Evolutionary conservation across 2,113 vertebrate genomes (phyloP).

Genomic region (Fulica atra): DNA sequence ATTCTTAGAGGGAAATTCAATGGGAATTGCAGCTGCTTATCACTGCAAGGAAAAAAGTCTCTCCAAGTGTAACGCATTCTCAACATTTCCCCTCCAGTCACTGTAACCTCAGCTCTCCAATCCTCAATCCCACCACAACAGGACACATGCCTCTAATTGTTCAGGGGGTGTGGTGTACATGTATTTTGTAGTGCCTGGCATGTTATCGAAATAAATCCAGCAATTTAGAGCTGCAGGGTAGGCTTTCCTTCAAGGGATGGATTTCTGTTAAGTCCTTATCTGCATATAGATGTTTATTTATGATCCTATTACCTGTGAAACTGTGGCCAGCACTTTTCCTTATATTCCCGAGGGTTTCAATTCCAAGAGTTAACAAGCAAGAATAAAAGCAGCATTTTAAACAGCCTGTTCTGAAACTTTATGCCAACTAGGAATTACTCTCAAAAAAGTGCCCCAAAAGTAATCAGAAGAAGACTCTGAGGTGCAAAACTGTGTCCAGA

Average conservation of each 20-base stretch:
- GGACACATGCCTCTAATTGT: not conserved
- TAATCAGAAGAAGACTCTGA: not conserved
- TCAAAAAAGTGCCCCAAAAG: not conserved
- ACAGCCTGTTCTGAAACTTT: not conserved
- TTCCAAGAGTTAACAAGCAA: constrained; percentile 27
- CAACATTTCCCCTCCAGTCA: not conserved
- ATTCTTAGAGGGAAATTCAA: not conserved
- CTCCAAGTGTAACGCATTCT: not conserved
- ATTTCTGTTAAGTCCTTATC: constrained; percentile 45
- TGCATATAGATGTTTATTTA: constrained; percentile 58
- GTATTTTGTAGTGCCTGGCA: not conserved
- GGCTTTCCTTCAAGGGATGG: not conserved
- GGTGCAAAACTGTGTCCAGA: not conserved
- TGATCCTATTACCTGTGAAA: constrained; percentile 38
- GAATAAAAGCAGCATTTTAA: constrained; percentile 31
- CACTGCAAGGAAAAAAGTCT: not conserved
- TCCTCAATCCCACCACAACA: not conserved
- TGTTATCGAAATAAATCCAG: constrained; percentile 17
- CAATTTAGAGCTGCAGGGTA: constrained; percentile 27
- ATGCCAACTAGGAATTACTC: not conserved
- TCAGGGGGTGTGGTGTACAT: not conserved
- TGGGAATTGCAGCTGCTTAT: not conserved
- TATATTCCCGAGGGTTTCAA: constrained; percentile 49
- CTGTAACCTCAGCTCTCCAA: not conserved
- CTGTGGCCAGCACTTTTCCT: not conserved